Evolutionary conservation across 1,140 invertebrate genomes (phyloP), one percentile per base, ranked within the genome.

Genomic region (Cheumatopsyche charites): DNA sequence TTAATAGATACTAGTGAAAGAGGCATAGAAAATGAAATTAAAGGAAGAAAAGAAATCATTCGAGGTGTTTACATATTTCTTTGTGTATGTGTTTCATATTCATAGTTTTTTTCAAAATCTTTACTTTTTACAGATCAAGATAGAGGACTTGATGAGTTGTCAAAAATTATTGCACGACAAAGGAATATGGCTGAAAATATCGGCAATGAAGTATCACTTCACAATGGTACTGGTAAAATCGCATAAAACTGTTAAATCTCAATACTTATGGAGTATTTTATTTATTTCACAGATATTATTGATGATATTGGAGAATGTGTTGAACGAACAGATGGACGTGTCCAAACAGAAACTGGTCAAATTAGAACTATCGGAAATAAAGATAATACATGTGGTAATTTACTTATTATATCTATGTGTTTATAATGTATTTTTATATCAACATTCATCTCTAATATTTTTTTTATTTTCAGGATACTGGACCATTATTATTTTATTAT

Each of bases 221-320:
- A 95, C 77, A 93, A 93, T 86, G 91, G 91, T 92, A 80, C 80
- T 68, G 71, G 70, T 65, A 26, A 67, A 73, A 49, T 26, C 41
- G 3, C 15, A 55, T 5, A 11, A 52, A 25, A 58, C 26, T 52
- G n/a, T 23, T 7, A 36, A 36, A 7, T 47, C 7, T 65, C 6
- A 3, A 4, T 12, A 65, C 3, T 25, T 65, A 36, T 69, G 36
- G 69, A 62, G 29, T 4, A 25, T 58, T 13, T 1, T 58, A 11
- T 25, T 13, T 74, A 73, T 79, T 76, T 85, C 87, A 65, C 77
- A 93, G 92, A 91, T 79, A 87, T 95, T 70, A 86, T 95, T 67
- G 92, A 94, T 77, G 91, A 93, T 82, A 86, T 95, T 49, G 88
- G 88, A 0, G 88, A 90, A 66, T 89, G 90, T 71, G 89, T 92